Evolutionary conservation across 2,888 invertebrate genomes (phyloP).

Genomic region (Meiosimyza decipiens): DNA sequence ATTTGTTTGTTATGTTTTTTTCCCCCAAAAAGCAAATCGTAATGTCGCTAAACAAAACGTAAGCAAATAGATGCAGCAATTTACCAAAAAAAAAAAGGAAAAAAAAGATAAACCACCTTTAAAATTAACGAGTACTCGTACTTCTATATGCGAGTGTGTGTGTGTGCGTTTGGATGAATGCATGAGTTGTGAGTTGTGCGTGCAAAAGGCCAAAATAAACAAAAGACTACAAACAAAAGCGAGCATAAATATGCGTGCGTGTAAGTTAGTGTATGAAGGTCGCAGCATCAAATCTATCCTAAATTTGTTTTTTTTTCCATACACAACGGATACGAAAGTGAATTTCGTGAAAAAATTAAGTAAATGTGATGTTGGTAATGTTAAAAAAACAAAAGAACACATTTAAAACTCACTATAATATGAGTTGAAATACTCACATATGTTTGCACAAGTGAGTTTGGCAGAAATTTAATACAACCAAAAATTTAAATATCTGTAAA

Average conservation of each 20-base stretch:
- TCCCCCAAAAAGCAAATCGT: background rate
- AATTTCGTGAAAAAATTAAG: background rate
- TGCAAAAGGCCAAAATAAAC: background rate
- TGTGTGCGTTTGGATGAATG: background rate
- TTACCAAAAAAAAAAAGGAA: background rate
- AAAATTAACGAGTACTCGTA: background rate
- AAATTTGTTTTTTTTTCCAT: constrained; percentile 12
- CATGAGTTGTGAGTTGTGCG: background rate
- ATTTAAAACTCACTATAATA: no score
- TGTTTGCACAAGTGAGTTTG: no score
- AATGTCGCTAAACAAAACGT: constrained; percentile 21
- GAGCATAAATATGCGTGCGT: constrained; percentile 4
- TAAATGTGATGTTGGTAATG: no score
- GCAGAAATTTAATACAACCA: no score
- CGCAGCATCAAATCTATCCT: constrained; percentile 7
- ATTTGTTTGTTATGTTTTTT: constrained; percentile 7
- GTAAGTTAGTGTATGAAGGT: background rate
- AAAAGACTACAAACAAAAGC: constrained; percentile 1
- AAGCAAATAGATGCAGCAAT: constrained; percentile 19
- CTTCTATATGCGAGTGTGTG: background rate
- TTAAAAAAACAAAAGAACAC: no score
- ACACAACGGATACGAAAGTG: background rate
- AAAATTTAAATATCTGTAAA: no score
- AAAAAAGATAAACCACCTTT: constrained; percentile 8
- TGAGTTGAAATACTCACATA: no score